Base-by-base conservation (phyloP, 1,140 invertebrate genomes). In the Sminthurides bifidus region DNA sequence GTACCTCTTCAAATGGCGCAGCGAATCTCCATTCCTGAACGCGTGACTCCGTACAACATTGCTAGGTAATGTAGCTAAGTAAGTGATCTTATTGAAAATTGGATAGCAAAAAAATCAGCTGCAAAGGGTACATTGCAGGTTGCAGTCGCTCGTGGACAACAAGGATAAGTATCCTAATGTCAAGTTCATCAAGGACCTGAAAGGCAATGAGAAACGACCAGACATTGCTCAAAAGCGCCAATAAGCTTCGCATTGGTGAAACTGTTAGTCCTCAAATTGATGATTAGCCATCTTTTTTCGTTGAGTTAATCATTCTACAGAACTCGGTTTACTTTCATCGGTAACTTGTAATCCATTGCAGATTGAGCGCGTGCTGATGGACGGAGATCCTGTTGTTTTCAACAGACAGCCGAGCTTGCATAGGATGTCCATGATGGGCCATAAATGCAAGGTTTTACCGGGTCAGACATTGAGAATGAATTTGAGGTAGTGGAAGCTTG, bases 341-440 rank as follows among this genome's bases (percentile, higher is more conserved):
- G n/a, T n/a, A n/a, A n/a, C n/a, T n/a, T n/a, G n/a, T n/a, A n/a
- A n/a, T n/a, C n/a, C n/a, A n/a, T n/a, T 52, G 10, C 69, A 77
- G 74, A 90, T 98, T 1, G 96, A 99, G 69, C 72, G 96, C 23
- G 96, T 99, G 75, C 87, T 99, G 68, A 79, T 91, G 41, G 94
- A 98, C 73, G 94, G 95, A 58, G 96, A 99, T 75, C 77, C 96
- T 40, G 90, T 99, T 29, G 93, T 99, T 61, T 99, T 99, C 77
- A 99, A 99, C 75, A 85, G 96, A 58, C 96, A 99, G 68, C 96
- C 96, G 0, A 98, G 96, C 1, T 78, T 99, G 0, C 96, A 99
- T 72, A 99, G 99, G 77, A 99, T 99, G 95, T 92, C 86, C 84
- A 99, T 99, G 96, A 99, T 99, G 96, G 95, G 94, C 63, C 96